Base-by-base conservation (phyloP, 2,113 vertebrate genomes). In the Tachycineta bicolor region DNA sequence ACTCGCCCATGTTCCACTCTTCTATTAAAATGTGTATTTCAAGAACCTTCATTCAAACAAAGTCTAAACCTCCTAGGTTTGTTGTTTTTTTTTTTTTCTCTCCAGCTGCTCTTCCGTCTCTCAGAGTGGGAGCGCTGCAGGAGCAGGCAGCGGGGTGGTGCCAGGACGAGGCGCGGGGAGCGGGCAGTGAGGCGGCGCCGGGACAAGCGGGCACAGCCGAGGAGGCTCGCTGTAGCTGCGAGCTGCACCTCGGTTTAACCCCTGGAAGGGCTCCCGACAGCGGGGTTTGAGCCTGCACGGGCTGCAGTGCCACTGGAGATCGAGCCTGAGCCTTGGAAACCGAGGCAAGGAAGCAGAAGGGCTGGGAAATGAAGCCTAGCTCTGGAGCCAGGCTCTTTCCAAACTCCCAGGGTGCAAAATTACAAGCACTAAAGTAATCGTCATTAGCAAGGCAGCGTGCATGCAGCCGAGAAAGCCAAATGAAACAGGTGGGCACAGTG, bases 1-100 rank as follows among this genome's bases (percentile, higher is more conserved):
- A 31, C 11, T n/a, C 13, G 5, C 39, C 0, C 21, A 2, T 0
- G 0, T 49, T 46, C 41, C 25, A 13, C 23, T 0, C 46, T 52
- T 24, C 17, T 50, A 2, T n/a, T 91, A 25, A 74, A 80, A 60
- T 5, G 22, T 1, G 0, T 21, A 4, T 73, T 65, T 49, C 10
- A 1, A 65, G 12, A 22, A 13, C 21, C 16, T 44, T 87, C 47
- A 20, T 41, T 47, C 34, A 26, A 37, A 43, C 7, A 21, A 65
- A 4, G 14, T 29, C 37, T 58, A 41, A 47, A 68, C 41, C 25
- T 43, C 37, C 11, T 17, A 8, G 34, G 34, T 10, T 58, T 7
- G 31, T 44, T 44, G 12, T 2, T 41, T 9, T 8, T 31, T 19
- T 19, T 52, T 43, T 23, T 43, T 43, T n/a, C 11, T 44, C 79